Percentiles rank a stretch among this genome's conserved stretches.
phyloP scores from a whole-genome alignment of 2,797 vertebrate species.

The Phataginus tricuspis region DNA sequence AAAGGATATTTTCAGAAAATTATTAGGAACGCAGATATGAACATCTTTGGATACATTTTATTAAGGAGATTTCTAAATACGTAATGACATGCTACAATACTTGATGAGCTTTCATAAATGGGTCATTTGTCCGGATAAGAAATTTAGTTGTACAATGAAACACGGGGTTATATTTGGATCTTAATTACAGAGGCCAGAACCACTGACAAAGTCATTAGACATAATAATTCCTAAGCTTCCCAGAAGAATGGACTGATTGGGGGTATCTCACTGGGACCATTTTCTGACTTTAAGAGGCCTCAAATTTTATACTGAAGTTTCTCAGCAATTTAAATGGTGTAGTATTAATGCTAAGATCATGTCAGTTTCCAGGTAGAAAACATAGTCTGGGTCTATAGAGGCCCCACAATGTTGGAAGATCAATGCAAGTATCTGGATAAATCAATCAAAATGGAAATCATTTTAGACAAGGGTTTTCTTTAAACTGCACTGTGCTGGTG shows the following conservation, averaged over 20 bases:
- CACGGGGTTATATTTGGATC: slow-evolving; percentile 73
- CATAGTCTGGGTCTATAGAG: neutral
- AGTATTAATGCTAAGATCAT: neutral
- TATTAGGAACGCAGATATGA: slow-evolving; percentile 60
- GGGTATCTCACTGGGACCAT: neutral
- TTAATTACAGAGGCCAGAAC: slow-evolving; percentile 74
- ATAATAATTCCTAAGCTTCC: slow-evolving; percentile 65
- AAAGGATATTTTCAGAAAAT: slow-evolving; percentile 64
- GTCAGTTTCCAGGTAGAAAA: slow-evolving; percentile 32
- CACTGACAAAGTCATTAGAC: slow-evolving; percentile 69
- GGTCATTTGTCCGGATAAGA: slow-evolving; percentile 76
- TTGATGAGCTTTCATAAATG: slow-evolving; percentile 74
- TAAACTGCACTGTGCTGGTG: neutral
- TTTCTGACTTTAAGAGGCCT: slow-evolving; percentile 42
- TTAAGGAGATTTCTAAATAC: slow-evolving; percentile 61
- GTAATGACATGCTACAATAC: slow-evolving; percentile 57
- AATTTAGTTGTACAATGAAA: slow-evolving; percentile 69
- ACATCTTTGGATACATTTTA: slow-evolving; percentile 52
- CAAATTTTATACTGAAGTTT: slow-evolving; percentile 17
- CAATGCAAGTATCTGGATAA: neutral
- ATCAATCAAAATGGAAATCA: slow-evolving; percentile 29
- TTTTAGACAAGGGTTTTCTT: neutral
- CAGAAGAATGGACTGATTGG: slow-evolving; percentile 42
- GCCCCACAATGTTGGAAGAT: neutral
- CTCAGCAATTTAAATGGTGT: neutral